Conservation (phyloP, 2,113 vertebrate genomes). For the Ramphastos sulfuratus region DNA sequence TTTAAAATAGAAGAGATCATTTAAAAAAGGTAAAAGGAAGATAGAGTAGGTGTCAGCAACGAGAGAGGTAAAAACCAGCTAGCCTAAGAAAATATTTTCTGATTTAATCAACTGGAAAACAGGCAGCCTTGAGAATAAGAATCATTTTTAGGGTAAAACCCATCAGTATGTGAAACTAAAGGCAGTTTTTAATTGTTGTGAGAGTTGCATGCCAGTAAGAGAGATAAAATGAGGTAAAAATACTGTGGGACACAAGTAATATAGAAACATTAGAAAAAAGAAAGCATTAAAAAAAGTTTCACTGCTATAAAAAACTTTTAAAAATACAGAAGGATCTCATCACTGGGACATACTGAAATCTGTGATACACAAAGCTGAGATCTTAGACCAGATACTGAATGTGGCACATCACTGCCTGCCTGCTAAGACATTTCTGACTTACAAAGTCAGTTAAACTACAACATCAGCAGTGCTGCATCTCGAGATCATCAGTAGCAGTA, state of each 20-base stretch:
- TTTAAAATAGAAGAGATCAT: not conserved
- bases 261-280: not conserved
- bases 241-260: not conserved
- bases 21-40: not conserved
- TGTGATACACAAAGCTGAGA: too few species aligned
- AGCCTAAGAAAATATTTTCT: not conserved
- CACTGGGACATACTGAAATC: too few species aligned
- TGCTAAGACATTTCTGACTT: not conserved
- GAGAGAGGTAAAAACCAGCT: not conserved
- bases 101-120: not conserved
- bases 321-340: too few species aligned
- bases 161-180: not conserved
- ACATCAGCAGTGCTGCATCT: not conserved
- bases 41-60: not conserved
- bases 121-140: not conserved
- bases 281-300: not conserved
- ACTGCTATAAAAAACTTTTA: not conserved
- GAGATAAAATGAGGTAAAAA: not conserved
- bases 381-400: too few species aligned
- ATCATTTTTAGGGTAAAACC: not conserved
- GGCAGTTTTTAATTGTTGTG: not conserved
- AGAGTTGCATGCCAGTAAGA: not conserved
- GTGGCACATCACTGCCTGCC: fast-evolving
- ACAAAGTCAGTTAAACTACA: not conserved
- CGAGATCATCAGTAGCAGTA: not conserved